Base-by-base conservation (phyloP, 2,888 invertebrate species). In the Ormyrus nitidulus region DNA sequence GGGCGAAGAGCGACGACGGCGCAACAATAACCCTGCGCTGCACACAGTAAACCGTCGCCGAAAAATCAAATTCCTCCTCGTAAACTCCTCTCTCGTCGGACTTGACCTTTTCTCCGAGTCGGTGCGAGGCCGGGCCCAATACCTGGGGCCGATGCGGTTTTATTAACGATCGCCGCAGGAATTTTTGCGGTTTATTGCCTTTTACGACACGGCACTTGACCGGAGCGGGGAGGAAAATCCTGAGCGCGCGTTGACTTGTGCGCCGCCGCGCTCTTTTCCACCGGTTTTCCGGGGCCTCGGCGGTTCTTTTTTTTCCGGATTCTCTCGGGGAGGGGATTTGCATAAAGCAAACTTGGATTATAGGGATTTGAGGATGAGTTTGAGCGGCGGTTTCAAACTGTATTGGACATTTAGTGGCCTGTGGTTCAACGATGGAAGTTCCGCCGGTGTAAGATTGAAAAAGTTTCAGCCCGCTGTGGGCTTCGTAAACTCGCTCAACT, bases 141-240 rank as follows among this genome's bases (percentile, higher is more conserved):
- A 76, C 76, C 69, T 76, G 76, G 9, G 69, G 62, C 73, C 83
- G 84, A 82, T 86, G 87, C 74, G 87, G 87, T 87, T 88, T 88
- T 85, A 86, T 86, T 85, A 86, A 84, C 81, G 81, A 34, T 34
- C 79, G 73, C 79, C 80, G 64, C 80, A 77, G 75, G 79, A 79
- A 85, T 84, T 85, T 85, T 83, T 86, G 84, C 65, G 84, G 85
- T 86, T 87, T 87, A 74, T 86, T 87, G 66, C 84, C 83, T 85
- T 85, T 84, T 84, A 84, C 84, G 79, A 81, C 71, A 34, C 48
- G 62, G n/a, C 79, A 71, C 78, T 64, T 34, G 34, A 34, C 34
- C 34, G 46, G 58, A 11, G 4, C n/a, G 7, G 11, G 8, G 49
- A 10, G 34, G 34, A 34, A 4, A 34, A 34, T 2, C 34, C 10